Conservation (phyloP, 1,140 invertebrate species). For the Lucilia cuprina region DNA sequence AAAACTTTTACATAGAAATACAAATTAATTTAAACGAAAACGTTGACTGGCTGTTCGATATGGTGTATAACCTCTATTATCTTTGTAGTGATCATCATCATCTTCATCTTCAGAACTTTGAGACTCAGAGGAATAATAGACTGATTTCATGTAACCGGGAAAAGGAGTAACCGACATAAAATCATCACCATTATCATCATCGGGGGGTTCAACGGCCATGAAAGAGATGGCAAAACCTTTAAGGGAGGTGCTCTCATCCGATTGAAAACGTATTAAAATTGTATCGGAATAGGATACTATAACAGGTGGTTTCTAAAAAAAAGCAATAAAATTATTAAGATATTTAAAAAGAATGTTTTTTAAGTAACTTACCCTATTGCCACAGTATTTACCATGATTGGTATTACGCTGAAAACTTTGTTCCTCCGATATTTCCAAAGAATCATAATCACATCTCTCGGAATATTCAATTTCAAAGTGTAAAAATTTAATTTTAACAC, state of each 20-base stretch:
- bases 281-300: slow-evolving; percentile 88
- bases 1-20: neutral
- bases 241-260: slow-evolving; percentile 87
- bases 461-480: slow-evolving; percentile 92
- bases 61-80: neutral
- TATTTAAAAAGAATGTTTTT: neutral
- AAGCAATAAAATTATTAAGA: neutral
- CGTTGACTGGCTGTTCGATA: neutral
- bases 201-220: slow-evolving; percentile 71
- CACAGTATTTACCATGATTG: slow-evolving; percentile 58
- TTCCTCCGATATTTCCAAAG: slow-evolving; percentile 75
- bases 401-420: slow-evolving; percentile 61
- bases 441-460: slow-evolving; percentile 87
- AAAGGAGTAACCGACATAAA: slow-evolving; percentile 57
- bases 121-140: slow-evolving; percentile 45
- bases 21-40: slow-evolving; percentile 4
- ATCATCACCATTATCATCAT: slow-evolving; percentile 51
- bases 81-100: neutral
- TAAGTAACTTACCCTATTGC: slow-evolving; percentile 44
- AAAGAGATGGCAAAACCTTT: slow-evolving; percentile 93
- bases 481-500: slow-evolving; percentile 85
- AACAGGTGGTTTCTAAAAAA: slow-evolving; percentile 79
- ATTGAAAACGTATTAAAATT: slow-evolving; percentile 84
- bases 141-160: slow-evolving; percentile 58
- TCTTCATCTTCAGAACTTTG: slow-evolving; percentile 26